Base-by-base conservation (phyloP, 1,140 invertebrate species). In the Drosophila orena region DNA sequence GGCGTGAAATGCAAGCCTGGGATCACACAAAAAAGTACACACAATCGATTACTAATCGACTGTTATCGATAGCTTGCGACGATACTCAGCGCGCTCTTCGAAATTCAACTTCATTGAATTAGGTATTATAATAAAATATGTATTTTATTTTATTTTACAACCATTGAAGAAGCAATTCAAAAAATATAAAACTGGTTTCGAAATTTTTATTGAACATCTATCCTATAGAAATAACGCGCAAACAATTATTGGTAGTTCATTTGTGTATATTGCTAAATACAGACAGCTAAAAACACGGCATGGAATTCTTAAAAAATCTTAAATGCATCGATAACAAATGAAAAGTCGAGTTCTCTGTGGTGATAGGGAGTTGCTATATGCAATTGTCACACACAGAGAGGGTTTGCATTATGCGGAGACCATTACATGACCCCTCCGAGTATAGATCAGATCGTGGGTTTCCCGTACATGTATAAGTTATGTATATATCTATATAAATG, bases 321-420 rank as follows among this genome's bases (percentile, higher is more conserved):
- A 88, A 88, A 88, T 88, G 83, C 83, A 89, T 83, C 77, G 57
- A 86, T 88, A 86, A 81, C 81, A 86, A 79, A 76, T 53, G 40
- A 74, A 60, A 35, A 66, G 44, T 64, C 40, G 15, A 40, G 47
- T 59, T 50, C 11, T 43, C 47, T 49, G 24, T 24, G 12, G 14
- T 3, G 14, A 27, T 24, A n/a, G n/a, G 44, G 44, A 60, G 34
- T 42, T 58, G 37, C 53, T 27, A 30, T 11, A 20, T 22, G 50
- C 35, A 37, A 55, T 14, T n/a, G 49, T 30, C 17, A 35, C 12
- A 20, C 17, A 15, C 17, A 43, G 8, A 43, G 10, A n/a, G n/a
- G n/a, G n/a, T 20, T 20, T 20, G 17, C 17, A 43, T 15, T 50
- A 70, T 49, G 43, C 65, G 58, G 43, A 71, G 54, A 49, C 42